Percentiles rank a stretch among this genome's conserved stretches.
These are phyloP conservation scores for Monochamus saltuarius DNA, from an alignment of 1,140 invertebrate genomes.

Conservation along the genomic window DNA sequence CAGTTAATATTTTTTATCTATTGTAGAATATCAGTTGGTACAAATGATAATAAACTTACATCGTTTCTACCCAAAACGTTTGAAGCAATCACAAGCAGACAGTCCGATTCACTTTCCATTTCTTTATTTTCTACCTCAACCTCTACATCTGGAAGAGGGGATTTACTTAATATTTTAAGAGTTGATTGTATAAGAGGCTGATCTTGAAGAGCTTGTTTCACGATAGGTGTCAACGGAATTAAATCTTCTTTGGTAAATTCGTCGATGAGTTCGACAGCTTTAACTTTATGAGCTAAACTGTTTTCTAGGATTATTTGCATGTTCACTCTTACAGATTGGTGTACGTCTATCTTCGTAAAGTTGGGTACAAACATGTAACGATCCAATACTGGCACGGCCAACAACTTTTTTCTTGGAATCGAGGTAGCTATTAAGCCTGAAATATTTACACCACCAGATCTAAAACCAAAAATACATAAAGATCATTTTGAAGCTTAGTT, in stretches of 20 bases:
- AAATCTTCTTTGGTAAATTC: slow-evolving; percentile 53
- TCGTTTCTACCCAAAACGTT: slow-evolving; percentile 47
- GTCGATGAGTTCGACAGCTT: slow-evolving; percentile 67
- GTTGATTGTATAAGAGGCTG: slow-evolving; percentile 62
- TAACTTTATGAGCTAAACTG: slow-evolving; percentile 65
- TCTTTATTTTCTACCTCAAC: slow-evolving; percentile 65
- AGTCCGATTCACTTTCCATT: slow-evolving; percentile 58
- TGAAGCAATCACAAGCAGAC: slow-evolving; percentile 58
- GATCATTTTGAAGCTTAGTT: no score
- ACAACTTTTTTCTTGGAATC: slow-evolving; percentile 67
- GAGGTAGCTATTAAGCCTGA: slow-evolving; percentile 76
- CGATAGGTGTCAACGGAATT: slow-evolving; percentile 57
- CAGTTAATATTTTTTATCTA: no score
- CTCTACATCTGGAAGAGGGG: slow-evolving; percentile 51
- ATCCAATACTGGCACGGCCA: slow-evolving; percentile 69
- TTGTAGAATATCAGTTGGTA: no score
- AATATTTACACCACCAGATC: slow-evolving; percentile 81
- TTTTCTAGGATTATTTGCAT: slow-evolving; percentile 82
- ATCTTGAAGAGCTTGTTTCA: slow-evolving; percentile 61
- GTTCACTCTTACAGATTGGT: slow-evolving; percentile 55
- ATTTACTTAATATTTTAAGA: slow-evolving; percentile 50
- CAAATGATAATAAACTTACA: slow-evolving; percentile 10
- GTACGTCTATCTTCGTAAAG: slow-evolving; percentile 48
- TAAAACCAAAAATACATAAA: slow-evolving; percentile 49
- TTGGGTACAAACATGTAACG: slow-evolving; percentile 77